Evolutionary conservation across 1,140 invertebrate species (phyloP), one percentile per base, ranked within the genome.

Genomic region (Anadara kagoshimensis): DNA sequence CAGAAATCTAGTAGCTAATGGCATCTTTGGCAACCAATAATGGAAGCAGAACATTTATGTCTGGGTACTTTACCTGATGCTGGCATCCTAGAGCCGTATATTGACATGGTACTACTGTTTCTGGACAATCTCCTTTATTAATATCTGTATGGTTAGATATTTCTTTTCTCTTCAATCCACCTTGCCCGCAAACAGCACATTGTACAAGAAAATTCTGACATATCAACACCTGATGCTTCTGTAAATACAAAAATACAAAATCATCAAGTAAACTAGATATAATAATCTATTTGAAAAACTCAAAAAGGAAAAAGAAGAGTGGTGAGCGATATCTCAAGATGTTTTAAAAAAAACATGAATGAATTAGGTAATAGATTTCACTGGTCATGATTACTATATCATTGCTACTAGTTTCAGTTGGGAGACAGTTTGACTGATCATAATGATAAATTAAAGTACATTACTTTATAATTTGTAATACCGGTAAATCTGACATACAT

Each of bases 141-240:
- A 70, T 68, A 29, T 76, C 76, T 10, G 76, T 69, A 47, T 82
- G 80, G 4, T 64, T 45, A 8, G 78, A 26, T n/a, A 82, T 79
- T 24, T 78, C 73, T 14, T 72, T 73, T 16, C 78, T 62, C 14
- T 41, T 58, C 16, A 82, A 76, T 5, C 75, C 78, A 1, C 68
- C 53, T 45, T 75, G 64, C 16, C 78, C 78, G 74, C 80, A 82
- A 26, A 76, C 26, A 0, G 71, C 76, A 59, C 80, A 82, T 44
- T 73, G 67, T 5, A 82, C 78, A 11, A 78, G 80, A 11, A 78
- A 72, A 57, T 75, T 76, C 18, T 67, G 57, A 68, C 80, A 82
- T 1, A 62, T 56, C 45, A 82, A 63, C 12, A 82, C 64, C 51
- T 82, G 75, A 47, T 82, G 80, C 59, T 78, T 82, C 79, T 81